These are phyloP conservation scores for Spilogale gracilis DNA, from an alignment of 2,113 vertebrate species.

Conservation along the genomic window DNA sequence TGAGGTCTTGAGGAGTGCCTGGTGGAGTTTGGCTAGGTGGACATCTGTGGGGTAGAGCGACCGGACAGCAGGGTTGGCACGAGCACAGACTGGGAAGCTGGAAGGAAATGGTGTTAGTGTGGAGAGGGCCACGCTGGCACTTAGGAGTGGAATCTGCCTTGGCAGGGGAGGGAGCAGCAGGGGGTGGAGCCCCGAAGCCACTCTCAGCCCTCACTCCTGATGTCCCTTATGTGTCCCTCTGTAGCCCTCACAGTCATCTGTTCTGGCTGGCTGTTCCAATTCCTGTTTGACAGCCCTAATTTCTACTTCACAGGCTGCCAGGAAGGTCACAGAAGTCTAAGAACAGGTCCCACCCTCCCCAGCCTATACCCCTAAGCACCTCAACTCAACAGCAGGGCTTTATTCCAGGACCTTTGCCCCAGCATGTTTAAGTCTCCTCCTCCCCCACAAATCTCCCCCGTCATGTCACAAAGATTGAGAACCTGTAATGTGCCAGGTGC, in stretches of 20 bases:
- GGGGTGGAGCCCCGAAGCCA: too few species aligned
- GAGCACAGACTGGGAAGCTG: background rate
- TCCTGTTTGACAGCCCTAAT: background rate
- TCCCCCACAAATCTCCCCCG: background rate
- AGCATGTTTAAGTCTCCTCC: background rate
- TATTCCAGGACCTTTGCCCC: constrained; percentile 29
- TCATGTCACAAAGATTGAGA: background rate
- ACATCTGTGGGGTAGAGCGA: too few species aligned
- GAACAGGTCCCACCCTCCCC: background rate
- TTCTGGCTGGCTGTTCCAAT: background rate
- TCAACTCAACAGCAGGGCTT: background rate
- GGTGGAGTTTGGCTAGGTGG: background rate
- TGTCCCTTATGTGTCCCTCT: background rate
- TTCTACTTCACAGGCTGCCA: background rate
- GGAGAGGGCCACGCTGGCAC: background rate
- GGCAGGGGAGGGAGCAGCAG: too few species aligned
- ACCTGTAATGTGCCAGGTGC: background rate
- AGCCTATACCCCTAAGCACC: background rate
- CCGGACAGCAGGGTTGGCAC: background rate
- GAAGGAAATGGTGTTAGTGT: background rate
- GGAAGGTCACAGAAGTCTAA: background rate
- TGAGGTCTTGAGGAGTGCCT: background rate
- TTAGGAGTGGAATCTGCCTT: background rate
- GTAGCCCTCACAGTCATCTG: background rate
- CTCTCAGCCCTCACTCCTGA: background rate